phyloP scores from a whole-genome alignment of 2,113 vertebrate species.

The Origma solitaria region DNA sequence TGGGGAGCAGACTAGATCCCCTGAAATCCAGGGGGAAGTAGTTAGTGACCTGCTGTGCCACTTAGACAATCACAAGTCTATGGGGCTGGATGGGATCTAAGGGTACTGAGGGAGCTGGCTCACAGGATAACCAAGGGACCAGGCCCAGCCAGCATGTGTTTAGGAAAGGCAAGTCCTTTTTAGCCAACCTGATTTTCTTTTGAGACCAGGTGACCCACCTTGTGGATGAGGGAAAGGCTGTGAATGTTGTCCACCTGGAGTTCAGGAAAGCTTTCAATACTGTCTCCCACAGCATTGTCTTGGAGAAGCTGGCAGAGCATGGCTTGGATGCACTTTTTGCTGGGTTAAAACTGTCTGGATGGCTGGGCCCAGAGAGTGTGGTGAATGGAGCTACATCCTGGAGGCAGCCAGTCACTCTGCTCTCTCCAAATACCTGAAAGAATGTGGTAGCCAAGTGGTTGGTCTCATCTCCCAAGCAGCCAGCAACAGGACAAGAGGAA shows the following conservation, averaged over 20 bases:
- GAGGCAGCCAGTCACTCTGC: background rate
- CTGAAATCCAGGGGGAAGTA: too few relatives aligned
- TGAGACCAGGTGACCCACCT: background rate
- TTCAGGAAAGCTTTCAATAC: background rate
- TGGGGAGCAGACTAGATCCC: too few relatives aligned
- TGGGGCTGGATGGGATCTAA: too few relatives aligned
- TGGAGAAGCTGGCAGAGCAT: background rate
- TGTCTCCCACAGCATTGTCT: too few relatives aligned
- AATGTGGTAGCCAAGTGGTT: rapidly evolving
- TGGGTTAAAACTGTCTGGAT: background rate
- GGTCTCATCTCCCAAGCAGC: background rate
- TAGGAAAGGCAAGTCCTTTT: background rate
- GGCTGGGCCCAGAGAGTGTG: background rate
- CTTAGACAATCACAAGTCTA: too few relatives aligned
- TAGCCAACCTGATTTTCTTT: background rate
- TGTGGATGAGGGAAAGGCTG: background rate
- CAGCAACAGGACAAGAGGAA: background rate
- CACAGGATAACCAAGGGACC: too few relatives aligned
- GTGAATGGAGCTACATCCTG: background rate
- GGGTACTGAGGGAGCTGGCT: too few relatives aligned
- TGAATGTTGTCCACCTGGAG: background rate
- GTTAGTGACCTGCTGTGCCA: too few relatives aligned
- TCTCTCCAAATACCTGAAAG: background rate
- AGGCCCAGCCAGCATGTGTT: background rate
- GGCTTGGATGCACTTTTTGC: background rate